Conservation (phyloP, 2,797 vertebrate species). For the Gallirallus australis region DNA sequence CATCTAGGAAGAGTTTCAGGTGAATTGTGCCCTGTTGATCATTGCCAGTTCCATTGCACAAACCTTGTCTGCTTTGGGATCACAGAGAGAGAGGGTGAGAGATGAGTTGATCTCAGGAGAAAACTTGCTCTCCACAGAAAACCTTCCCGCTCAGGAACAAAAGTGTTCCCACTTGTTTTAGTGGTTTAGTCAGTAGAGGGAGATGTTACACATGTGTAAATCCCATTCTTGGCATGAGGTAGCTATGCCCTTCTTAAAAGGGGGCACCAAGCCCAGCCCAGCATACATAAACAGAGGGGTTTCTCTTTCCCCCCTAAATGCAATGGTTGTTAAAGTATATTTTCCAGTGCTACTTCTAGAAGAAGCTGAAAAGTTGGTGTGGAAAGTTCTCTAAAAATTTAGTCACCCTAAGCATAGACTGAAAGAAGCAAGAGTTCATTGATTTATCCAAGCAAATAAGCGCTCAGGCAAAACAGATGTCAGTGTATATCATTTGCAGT, state of each 20-base stretch:
- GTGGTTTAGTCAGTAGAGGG: conserved; percentile 49
- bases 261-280: background rate
- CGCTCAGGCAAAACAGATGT: background rate
- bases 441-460: background rate
- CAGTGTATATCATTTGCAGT: background rate
- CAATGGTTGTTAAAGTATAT: background rate
- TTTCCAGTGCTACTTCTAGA: background rate
- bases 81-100: background rate
- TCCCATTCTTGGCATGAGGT: background rate
- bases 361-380: background rate
- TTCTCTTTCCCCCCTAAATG: background rate
- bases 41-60: background rate
- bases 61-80: background rate
- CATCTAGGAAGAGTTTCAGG: background rate
- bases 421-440: background rate
- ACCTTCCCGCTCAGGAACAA: background rate
- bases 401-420: background rate
- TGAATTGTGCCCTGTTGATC: background rate
- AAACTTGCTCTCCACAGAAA: background rate
- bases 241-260: background rate
- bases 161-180: background rate
- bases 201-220: background rate
- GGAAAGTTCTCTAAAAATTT: background rate
- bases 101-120: background rate
- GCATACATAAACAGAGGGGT: rapidly evolving